phyloP scores from a whole-genome alignment of 2,888 invertebrate genomes.

The Metacarcinus magister region DNA sequence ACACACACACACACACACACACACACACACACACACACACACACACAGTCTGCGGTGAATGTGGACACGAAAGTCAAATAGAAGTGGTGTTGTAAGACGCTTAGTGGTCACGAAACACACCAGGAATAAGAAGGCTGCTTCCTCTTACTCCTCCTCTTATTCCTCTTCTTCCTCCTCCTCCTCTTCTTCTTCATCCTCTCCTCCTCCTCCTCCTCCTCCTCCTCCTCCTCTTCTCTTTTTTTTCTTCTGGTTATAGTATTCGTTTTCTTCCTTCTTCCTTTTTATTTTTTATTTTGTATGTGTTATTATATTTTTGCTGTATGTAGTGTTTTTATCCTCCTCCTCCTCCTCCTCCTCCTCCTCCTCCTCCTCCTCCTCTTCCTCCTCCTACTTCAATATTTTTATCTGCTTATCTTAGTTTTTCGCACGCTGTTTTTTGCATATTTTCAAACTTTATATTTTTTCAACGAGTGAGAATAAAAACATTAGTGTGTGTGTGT shows the following conservation, averaged over 20 bases:
- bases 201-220: not conserved
- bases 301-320: not conserved
- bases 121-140: too few species aligned
- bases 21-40: not conserved
- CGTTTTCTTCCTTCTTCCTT: not conserved
- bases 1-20: conserved; percentile 2
- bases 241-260: not conserved
- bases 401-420: too few species aligned
- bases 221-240: not conserved
- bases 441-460: not conserved
- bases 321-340: not conserved
- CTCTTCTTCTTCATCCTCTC: not conserved
- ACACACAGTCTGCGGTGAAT: not conserved
- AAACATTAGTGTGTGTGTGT: conserved; percentile 10
- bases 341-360: not conserved
- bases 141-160: too few species aligned
- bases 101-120: too few species aligned
- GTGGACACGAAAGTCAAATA: too few species aligned
- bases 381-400: not conserved
- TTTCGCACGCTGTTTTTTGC: not conserved
- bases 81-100: too few species aligned
- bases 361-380: not conserved
- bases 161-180: not conserved
- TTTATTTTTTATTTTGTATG: not conserved
- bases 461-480: not conserved